Percentiles rank a stretch among this genome's conserved stretches.
Conservation (phyloP, 2,888 invertebrate species). For the Tetranychus truncatus region DNA sequence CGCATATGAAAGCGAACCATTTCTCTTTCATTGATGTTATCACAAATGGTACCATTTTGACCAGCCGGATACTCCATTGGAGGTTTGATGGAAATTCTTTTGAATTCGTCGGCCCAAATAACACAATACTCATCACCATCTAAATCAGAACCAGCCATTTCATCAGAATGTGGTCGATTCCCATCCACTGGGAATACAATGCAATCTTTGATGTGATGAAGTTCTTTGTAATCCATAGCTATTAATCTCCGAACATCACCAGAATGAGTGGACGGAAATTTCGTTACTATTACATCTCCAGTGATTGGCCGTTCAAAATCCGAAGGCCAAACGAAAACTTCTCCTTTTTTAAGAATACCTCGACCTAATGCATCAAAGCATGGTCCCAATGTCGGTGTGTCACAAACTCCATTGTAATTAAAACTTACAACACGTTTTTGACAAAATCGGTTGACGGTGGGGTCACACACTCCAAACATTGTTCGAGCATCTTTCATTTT, state of each 20-base stretch:
- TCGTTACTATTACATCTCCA: slow-evolving; percentile 32
- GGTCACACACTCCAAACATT: not conserved
- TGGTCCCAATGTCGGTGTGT: slow-evolving; percentile 17
- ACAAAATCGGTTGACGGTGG: not conserved
- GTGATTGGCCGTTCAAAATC: slow-evolving; percentile 17
- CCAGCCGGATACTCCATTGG: slow-evolving; percentile 28
- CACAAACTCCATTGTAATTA: not conserved
- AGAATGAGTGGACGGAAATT: slow-evolving; percentile 33
- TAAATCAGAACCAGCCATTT: slow-evolving; percentile 34
- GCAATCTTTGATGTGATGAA: slow-evolving; percentile 30
- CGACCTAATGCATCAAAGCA: slow-evolving; percentile 7
- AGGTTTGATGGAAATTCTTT: not conserved
- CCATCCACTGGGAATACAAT: slow-evolving; percentile 33
- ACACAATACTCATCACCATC: slow-evolving; percentile 35
- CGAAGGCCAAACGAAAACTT: slow-evolving; percentile 29
- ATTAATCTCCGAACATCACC: slow-evolving; percentile 31
- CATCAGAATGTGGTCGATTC: slow-evolving; percentile 32
- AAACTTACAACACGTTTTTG: too few species aligned
- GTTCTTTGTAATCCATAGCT: slow-evolving; percentile 25
- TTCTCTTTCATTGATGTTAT: slow-evolving; percentile 22
- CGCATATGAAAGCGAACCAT: slow-evolving; percentile 25
- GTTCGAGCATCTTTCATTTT: not conserved
- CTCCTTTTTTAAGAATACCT: slow-evolving; percentile 30
- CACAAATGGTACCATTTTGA: slow-evolving; percentile 24
- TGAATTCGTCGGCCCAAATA: slow-evolving; percentile 29